These are phyloP conservation scores for Pogoniulus pusillus DNA, from an alignment of 2,797 vertebrate species.

Conservation along the genomic window DNA sequence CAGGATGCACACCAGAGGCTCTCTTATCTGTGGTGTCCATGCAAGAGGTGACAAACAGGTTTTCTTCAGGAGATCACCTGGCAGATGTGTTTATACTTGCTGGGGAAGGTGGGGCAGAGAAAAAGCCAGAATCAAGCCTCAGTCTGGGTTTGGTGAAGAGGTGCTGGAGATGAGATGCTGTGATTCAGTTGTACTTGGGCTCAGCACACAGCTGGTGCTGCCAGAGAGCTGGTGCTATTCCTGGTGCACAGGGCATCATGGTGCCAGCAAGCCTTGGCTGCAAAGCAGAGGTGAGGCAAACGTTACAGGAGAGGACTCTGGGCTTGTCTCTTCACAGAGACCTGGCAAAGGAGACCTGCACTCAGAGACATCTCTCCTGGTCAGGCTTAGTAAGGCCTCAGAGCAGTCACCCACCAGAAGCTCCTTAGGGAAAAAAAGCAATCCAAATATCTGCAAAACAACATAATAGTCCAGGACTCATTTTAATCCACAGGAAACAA, in stretches of 20 bases:
- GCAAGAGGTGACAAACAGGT: background rate
- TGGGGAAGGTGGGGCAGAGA: background rate
- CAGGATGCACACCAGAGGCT: background rate
- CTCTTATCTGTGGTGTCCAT: background rate
- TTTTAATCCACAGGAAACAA: background rate
- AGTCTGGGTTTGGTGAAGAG: background rate
- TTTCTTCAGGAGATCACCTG: background rate
- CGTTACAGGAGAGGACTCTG: background rate
- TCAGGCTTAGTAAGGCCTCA: background rate
- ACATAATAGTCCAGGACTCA: background rate
- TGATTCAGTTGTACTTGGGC: background rate
- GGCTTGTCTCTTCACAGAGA: background rate
- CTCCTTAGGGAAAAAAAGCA: background rate
- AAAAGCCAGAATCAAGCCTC: background rate
- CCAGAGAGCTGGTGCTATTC: background rate
- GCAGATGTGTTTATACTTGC: background rate
- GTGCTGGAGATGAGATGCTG: background rate
- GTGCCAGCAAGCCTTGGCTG: background rate
- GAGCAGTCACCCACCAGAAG: background rate
- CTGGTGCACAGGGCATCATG: background rate
- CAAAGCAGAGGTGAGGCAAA: background rate
- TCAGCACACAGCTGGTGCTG: background rate
- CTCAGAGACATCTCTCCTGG: background rate
- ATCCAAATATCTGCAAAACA: background rate
- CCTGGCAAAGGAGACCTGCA: background rate